These are phyloP conservation scores for Colinus virginianus DNA, from an alignment of 2,113 vertebrate species.

Conservation along the genomic window DNA sequence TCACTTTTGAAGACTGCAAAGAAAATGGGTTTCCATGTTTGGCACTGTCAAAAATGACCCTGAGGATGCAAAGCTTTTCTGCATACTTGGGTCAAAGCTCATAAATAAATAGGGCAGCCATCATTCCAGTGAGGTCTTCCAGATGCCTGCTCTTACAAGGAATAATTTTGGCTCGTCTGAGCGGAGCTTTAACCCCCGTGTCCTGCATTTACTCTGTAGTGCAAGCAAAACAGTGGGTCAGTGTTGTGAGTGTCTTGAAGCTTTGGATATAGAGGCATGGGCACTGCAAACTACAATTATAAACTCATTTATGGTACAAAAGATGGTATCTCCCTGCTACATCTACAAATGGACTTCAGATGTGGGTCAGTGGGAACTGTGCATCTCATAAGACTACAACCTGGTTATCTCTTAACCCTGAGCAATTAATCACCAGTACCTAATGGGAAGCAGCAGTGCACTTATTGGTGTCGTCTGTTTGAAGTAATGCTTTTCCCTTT, in stretches of 20 bases:
- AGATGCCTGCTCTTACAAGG: not conserved
- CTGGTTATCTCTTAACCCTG: conserved; percentile 26
- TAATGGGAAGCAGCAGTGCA: not conserved
- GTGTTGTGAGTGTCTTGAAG: not conserved
- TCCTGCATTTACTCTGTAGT: not conserved
- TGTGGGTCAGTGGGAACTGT: not conserved
- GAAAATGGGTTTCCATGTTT: conserved; percentile 16
- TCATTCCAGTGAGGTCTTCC: conserved; percentile 2
- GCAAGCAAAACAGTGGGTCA: not conserved
- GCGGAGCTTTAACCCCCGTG: not conserved
- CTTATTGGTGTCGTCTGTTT: not conserved
- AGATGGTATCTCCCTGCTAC: not conserved
- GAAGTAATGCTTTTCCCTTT: not conserved
- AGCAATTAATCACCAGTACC: conserved; percentile 50
- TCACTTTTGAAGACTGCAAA: conserved; percentile 22
- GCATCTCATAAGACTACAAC: conserved; percentile 25
- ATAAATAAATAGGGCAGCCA: not conserved
- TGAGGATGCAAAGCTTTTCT: not conserved
- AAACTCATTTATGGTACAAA: not conserved
- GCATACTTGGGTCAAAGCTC: not conserved
- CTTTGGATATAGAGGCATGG: not conserved
- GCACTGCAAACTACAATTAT: not conserved
- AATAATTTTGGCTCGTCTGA: not conserved
- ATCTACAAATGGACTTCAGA: conserved; percentile 18
- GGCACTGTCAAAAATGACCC: conserved; percentile 13